Percentiles rank a stretch among this genome's conserved stretches.
phyloP scores from a whole-genome alignment of 2,888 invertebrate genomes.

The Endomychus coccineus region DNA sequence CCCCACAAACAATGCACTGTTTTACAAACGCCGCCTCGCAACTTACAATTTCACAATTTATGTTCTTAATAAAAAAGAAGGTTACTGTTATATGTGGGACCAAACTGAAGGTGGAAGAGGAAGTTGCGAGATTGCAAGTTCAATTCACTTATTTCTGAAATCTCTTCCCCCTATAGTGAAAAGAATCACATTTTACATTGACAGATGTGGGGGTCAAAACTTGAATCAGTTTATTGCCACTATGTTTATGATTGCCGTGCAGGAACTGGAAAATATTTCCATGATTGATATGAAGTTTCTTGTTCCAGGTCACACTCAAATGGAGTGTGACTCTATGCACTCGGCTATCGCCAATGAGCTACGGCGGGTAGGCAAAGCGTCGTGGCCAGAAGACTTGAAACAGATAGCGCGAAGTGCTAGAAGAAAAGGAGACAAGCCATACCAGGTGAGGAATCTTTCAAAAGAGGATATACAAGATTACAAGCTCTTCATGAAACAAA shows the following conservation, averaged over 20 bases:
- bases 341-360: too few species aligned
- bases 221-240: constrained; percentile 24
- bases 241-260: constrained; percentile 24
- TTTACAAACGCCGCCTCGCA: constrained; percentile 20
- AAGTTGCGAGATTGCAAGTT: constrained; percentile 23
- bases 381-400: too few species aligned
- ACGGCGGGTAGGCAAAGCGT: too few species aligned
- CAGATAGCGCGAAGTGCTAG: too few species aligned
- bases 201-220: constrained; percentile 29
- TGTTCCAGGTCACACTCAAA: too few species aligned
- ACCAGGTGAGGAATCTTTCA: too few species aligned
- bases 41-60: constrained; percentile 22
- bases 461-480: too few species aligned
- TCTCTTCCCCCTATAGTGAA: constrained; percentile 19
- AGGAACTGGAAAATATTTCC: constrained; percentile 20
- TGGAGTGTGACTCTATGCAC: too few species aligned
- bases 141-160: constrained; percentile 19
- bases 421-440: too few species aligned
- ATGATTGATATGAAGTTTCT: constrained; percentile 24
- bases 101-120: constrained; percentile 23
- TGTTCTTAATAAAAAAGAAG: constrained; percentile 18
- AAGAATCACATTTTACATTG: constrained; percentile 24
- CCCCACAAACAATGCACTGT: constrained; percentile 20
- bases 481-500: too few species aligned
- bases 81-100: constrained; percentile 26